Evolutionary conservation across 2,113 vertebrate species (phyloP), one percentile per base, ranked within the genome.

Genomic region (Cyprinodon variegatus): DNA sequence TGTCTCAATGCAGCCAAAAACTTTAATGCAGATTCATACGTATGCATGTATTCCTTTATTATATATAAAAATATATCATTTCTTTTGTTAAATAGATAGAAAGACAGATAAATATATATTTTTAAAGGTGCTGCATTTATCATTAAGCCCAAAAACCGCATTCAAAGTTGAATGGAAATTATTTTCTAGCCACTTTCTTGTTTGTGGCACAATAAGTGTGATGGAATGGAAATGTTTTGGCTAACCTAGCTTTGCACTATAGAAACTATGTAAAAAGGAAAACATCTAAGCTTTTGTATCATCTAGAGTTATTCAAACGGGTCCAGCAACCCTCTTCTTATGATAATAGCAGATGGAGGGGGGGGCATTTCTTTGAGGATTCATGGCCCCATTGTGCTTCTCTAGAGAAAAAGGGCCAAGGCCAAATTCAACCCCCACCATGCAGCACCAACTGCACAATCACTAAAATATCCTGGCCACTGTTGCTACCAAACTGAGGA

Each of bases 271-370:
- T 81, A 76, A 87, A 76, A 87, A 88, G 90, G 84, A 90, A 90
- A 90, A 90, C 87, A 89, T 92, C 77, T 72, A 83, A 70, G 87
- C 87, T 91, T 89, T 90, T 86, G 89, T 89, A 86, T 90, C 81
- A 84, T 87, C 75, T 43, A 72, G 83, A 92, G 90, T 91, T 91
- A 93, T 94, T 93, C 82, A 90, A 88, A 93, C 89, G 82, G 81
- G 85, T 86, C 85, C 85, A 80, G 87, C 80, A 71, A 72, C 73
- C 77, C 92, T 87, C 82, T 93, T 93, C 88, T 93, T 90, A 95
- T 93, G 93, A 86, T 93, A 92, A 94, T 94, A 84, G 81, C 71
- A 85, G 79, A 77, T 76, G 61, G 73, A 29, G 82, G 74, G 38
- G 11, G 77, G 68, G 46, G 61, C 81, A 85, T 88, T 93, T 91